Evolutionary conservation across 2,797 vertebrate genomes (phyloP).

Genomic region (Lutjanus campechanus): DNA sequence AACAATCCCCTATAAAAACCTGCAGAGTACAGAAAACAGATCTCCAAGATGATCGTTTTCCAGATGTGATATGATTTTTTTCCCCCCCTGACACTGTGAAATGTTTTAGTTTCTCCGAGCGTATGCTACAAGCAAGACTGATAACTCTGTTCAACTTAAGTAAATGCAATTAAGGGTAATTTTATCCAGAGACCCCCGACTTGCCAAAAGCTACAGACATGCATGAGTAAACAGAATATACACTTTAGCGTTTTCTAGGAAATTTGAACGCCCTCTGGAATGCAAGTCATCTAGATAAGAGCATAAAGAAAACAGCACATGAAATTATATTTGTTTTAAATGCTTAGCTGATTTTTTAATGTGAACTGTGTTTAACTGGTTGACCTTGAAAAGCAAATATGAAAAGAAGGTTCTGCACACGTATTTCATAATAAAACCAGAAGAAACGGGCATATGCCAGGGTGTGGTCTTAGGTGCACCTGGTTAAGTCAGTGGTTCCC

Average conservation of each 20-base stretch:
- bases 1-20: constrained; percentile 18
- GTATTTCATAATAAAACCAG: neutral
- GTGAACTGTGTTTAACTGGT: neutral
- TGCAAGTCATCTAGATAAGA: constrained; percentile 22
- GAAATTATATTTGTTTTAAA: constrained; percentile 6
- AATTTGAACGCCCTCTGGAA: constrained; percentile 6
- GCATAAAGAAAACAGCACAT: constrained; percentile 17
- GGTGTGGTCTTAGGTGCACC: no score
- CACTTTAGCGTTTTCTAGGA: constrained; percentile 5
- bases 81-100: neutral
- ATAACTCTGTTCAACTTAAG: constrained; percentile 23
- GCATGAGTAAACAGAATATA: constrained; percentile 13
- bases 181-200: constrained; percentile 29
- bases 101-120: constrained; percentile 13
- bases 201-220: constrained; percentile 41
- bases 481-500: no score
- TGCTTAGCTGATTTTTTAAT: neutral
- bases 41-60: constrained; percentile 2
- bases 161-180: constrained; percentile 43
- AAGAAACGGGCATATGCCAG: no score
- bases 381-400: constrained; percentile 15
- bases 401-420: neutral
- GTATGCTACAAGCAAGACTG: constrained; percentile 14
- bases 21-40: constrained; percentile 12
- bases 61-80: constrained; percentile 29